Evolutionary conservation across 2,888 invertebrate species (phyloP).

Genomic region (Platycheirus rosarum): DNA sequence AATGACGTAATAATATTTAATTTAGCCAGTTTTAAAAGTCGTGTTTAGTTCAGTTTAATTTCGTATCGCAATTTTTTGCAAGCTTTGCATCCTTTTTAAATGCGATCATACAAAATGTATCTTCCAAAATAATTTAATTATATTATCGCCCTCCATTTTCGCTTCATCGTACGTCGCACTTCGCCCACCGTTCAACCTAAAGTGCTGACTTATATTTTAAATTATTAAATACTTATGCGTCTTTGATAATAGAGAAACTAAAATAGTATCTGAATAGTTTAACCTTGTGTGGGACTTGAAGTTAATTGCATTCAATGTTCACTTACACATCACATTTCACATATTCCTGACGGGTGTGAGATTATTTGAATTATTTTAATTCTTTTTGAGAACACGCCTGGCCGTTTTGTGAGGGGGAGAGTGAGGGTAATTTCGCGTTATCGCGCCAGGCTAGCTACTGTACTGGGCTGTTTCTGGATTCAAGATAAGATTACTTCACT

Average conservation of each 20-base stretch:
- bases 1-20: slow-evolving; percentile 45
- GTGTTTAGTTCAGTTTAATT: neutral
- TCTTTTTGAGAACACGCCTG: slow-evolving; percentile 31
- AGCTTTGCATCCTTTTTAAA: neutral
- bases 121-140: too few relatives aligned
- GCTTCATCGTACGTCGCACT: too few relatives aligned
- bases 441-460: slow-evolving; percentile 29
- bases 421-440: slow-evolving; percentile 52
- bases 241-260: slow-evolving; percentile 16
- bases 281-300: slow-evolving; percentile 60
- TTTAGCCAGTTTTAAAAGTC: neutral
- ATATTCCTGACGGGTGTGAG: slow-evolving; percentile 39
- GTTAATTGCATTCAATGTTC: slow-evolving; percentile 49
- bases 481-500: slow-evolving; percentile 51
- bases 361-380: too few relatives aligned
- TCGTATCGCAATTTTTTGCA: neutral
- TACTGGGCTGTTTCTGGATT: slow-evolving; percentile 9
- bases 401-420: slow-evolving; percentile 54
- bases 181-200: neutral
- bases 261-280: slow-evolving; percentile 32
- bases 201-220: slow-evolving; percentile 18
- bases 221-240: slow-evolving; percentile 37
- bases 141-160: too few relatives aligned
- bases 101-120: neutral
- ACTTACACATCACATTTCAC: too few relatives aligned